A percentile compares a stretch with the other conserved stretches of the same genome.
Evolutionary conservation across 2,888 invertebrate species (phyloP).

Genomic region (Capitulum mitella): DNA sequence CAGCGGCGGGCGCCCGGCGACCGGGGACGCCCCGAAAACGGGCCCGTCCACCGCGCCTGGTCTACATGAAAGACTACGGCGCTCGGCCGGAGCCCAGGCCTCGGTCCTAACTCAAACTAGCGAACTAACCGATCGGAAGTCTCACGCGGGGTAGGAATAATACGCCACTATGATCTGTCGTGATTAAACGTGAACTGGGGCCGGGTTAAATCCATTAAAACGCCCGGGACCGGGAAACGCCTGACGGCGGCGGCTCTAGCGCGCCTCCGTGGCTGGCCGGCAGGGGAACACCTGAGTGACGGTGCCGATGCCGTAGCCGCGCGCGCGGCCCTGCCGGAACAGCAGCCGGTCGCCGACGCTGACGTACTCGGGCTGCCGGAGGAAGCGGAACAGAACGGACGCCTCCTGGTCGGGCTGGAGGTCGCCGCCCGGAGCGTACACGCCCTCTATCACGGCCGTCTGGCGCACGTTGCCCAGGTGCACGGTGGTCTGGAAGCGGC

Average conservation of each 20-base stretch:
- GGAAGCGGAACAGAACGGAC: slow-evolving; percentile 78
- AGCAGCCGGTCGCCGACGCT: slow-evolving; percentile 67
- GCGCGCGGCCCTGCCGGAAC: slow-evolving; percentile 74
- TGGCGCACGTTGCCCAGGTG: slow-evolving; percentile 93
- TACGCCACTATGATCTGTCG: not conserved
- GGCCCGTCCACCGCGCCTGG: not conserved
- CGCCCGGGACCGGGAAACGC: too few species aligned
- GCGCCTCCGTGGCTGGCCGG: slow-evolving; percentile 27
- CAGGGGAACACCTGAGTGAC: slow-evolving; percentile 61
- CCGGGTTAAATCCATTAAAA: too few species aligned
- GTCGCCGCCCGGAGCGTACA: slow-evolving; percentile 45
- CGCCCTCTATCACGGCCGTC: slow-evolving; percentile 55
- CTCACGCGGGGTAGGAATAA: not conserved
- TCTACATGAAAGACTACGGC: not conserved
- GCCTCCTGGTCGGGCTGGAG: slow-evolving; percentile 72
- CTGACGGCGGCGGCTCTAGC: not conserved
- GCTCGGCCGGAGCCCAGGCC: not conserved
- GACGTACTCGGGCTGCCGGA: slow-evolving; percentile 81
- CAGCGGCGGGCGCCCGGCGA: not conserved
- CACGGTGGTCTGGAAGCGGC: slow-evolving; percentile 65
- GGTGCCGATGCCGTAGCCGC: slow-evolving; percentile 65
- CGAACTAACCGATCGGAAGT: not conserved
- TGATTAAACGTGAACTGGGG: too few species aligned
- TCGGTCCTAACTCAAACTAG: not conserved
- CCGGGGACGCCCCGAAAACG: not conserved